phyloP scores from a whole-genome alignment of 2,888 invertebrate genomes.

The Pristionchus entomophagus region DNA sequence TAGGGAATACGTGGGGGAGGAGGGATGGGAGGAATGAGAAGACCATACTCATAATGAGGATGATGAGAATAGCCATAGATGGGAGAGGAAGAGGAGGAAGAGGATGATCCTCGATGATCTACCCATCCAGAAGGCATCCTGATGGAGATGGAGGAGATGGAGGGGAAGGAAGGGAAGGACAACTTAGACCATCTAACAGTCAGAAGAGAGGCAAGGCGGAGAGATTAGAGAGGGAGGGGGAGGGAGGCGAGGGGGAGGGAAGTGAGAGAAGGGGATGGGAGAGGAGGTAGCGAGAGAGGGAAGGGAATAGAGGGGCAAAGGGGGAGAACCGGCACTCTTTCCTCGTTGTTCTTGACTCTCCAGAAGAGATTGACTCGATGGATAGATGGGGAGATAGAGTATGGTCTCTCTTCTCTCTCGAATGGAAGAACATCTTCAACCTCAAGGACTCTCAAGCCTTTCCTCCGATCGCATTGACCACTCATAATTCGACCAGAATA shows the following conservation, averaged over 20 bases:
- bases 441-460: constrained; percentile 36
- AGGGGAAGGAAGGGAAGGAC: constrained; percentile 12
- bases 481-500: constrained; percentile 33
- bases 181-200: constrained; percentile 18
- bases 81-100: not conserved
- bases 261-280: not conserved
- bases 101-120: not conserved
- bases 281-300: not conserved
- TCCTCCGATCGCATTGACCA: constrained; percentile 9
- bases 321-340: not conserved
- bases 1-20: constrained; percentile 32
- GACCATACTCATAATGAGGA: constrained; percentile 30
- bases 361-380: constrained; percentile 36
- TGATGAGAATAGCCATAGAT: constrained; percentile 29
- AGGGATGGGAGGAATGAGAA: constrained; percentile 17
- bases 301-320: constrained; percentile 1
- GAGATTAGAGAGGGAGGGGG: constrained; percentile 28
- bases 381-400: constrained; percentile 18
- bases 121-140: constrained; percentile 5
- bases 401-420: constrained; percentile 3
- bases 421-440: constrained; percentile 13
- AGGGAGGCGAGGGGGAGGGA: not conserved
- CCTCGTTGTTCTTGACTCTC: constrained; percentile 33
- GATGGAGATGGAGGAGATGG: not conserved
- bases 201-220: constrained; percentile 24